Evolutionary conservation across 2,113 vertebrate genomes (phyloP).

Genomic region (Naja naja): DNA sequence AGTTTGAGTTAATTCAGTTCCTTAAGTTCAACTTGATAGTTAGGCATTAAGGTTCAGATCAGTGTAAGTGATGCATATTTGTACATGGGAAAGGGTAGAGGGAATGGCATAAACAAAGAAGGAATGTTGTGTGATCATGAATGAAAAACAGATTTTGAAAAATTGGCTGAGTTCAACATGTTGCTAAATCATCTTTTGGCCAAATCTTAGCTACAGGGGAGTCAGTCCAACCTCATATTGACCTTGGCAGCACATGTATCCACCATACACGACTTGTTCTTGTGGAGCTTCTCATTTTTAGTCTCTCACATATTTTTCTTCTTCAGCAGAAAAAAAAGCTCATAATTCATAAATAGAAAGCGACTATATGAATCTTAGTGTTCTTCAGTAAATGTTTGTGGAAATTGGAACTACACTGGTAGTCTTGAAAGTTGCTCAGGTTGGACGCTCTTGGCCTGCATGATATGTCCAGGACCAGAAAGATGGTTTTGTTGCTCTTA

Average conservation of each 20-base stretch:
- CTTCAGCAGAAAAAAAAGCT: not conserved
- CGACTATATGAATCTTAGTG: not conserved
- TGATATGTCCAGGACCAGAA: not conserved
- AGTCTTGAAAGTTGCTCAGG: not conserved
- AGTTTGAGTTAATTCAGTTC: not conserved
- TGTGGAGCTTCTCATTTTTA: constrained; percentile 47
- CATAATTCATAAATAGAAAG: not conserved
- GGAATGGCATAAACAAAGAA: constrained; percentile 58
- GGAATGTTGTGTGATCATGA: constrained; percentile 48
- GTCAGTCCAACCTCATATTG: constrained; percentile 43
- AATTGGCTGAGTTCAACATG: constrained; percentile 47
- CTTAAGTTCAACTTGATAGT: not conserved
- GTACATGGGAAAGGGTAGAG: not conserved
- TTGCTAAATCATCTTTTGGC: constrained; percentile 44
- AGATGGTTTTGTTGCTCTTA: not conserved
- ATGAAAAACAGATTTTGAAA: constrained; percentile 58
- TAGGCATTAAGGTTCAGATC: constrained; percentile 39
- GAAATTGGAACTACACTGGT: not conserved
- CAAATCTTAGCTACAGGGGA: constrained; percentile 47
- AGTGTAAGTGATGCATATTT: constrained; percentile 28
- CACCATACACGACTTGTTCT: constrained; percentile 55
- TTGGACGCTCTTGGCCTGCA: not conserved
- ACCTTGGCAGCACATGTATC: constrained; percentile 58
- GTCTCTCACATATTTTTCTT: constrained; percentile 39
- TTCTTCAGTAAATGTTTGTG: not conserved